Evolutionary conservation across 1,140 invertebrate genomes (phyloP), one percentile per base, ranked within the genome.

Genomic region (Drusus annulatus): DNA sequence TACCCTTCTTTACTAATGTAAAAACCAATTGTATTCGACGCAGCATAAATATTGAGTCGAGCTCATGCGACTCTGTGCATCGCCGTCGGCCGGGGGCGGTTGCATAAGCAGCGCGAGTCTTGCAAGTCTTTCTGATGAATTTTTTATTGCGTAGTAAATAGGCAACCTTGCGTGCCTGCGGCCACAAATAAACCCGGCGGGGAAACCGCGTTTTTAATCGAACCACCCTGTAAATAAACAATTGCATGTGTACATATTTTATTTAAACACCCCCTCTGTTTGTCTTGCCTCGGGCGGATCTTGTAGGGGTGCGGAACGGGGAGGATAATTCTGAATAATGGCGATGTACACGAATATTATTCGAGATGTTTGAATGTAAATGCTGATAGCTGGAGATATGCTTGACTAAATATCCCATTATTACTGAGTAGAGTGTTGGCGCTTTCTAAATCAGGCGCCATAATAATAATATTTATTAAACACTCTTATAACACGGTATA

Each of bases 211-310:
- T 69, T 76, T 81, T 81, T 79, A 81, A 81, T 81, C 80, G 80
- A 81, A 81, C 80, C 71, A 54, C 76, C 80, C 80, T 52, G 80
- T 81, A 78, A 81, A 81, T 81, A 81, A 81, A 81, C 76, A 81
- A 81, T 81, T 65, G 76, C 76, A 81, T 77, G 75, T 73, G 68
- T 78, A 78, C 80, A 81, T 81, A 54, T 78, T 77, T 81, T 81
- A 81, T 81, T 81, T 69, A 81, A 28, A 56, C 62, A 69, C 76
- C 63, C 63, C 65, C 65, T 23, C 31, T 56, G 77, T 56, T 56
- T 73, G 65, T 79, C 77, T 79, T 73, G 23, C 65, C 51, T 17
- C 50, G 63, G 63, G 77, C 77, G 52, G 50, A 78, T 52, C 60
- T 76, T 31, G 71, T 17, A 23, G 31, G 17, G 74, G 36, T 15